phyloP scores from a whole-genome alignment of 2,888 invertebrate species.

The Gerris lacustris region DNA sequence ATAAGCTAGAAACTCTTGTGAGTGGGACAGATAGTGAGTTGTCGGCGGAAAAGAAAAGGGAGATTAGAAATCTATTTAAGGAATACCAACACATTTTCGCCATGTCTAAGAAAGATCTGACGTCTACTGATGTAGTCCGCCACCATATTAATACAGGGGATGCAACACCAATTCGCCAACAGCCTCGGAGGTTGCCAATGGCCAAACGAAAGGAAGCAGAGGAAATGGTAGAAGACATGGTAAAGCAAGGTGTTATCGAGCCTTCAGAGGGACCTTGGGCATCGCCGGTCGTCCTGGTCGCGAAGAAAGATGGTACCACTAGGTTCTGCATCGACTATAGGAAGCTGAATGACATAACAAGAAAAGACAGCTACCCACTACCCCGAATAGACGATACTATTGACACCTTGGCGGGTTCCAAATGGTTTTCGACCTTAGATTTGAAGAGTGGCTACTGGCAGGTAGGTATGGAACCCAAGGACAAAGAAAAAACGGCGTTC shows the following conservation, averaged over 20 bases:
- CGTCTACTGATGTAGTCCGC: neutral
- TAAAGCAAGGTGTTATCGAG: neutral
- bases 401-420: conserved; percentile 8
- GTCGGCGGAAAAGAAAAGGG: neutral
- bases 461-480: neutral
- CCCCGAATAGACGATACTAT: conserved; percentile 9
- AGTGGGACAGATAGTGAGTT: neutral
- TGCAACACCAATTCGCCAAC: neutral
- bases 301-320: conserved; percentile 13
- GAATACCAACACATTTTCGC: neutral
- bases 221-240: neutral
- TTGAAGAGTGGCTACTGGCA: conserved; percentile 14
- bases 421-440: conserved; percentile 14
- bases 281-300: conserved; percentile 10
- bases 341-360: conserved; percentile 12
- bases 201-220: neutral
- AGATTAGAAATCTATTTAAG: neutral
- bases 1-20: neutral
- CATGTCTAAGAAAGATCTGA: neutral
- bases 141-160: neutral
- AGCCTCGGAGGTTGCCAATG: neutral
- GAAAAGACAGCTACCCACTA: conserved; percentile 12
- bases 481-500: neutral
- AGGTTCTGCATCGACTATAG: conserved; percentile 15
- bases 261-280: conserved; percentile 11